These are phyloP conservation scores for Poecilia wingei DNA, from an alignment of 2,797 vertebrate species.

Conservation along the genomic window DNA sequence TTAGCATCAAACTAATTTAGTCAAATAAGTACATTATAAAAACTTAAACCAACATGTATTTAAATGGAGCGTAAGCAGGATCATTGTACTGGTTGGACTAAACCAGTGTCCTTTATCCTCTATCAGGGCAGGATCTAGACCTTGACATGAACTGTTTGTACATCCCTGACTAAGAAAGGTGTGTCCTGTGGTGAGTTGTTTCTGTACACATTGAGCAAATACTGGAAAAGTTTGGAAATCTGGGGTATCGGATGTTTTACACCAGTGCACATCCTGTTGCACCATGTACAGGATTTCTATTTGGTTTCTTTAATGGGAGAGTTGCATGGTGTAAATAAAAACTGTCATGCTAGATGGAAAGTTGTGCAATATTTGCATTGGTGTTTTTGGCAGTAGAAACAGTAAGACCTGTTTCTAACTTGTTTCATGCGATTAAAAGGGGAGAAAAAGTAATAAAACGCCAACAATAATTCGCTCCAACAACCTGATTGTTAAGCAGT, in stretches of 20 bases:
- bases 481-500: not conserved
- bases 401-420: not conserved
- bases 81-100: not conserved
- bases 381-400: not conserved
- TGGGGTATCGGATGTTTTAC: not conserved
- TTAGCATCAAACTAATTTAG: not conserved
- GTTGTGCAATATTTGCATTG: constrained; percentile 14
- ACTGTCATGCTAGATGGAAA: not conserved
- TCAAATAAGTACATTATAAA: not conserved
- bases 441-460: not conserved
- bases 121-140: not conserved
- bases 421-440: not conserved
- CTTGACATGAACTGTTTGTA: not conserved
- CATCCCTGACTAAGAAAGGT: not conserved
- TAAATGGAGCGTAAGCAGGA: not conserved
- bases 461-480: not conserved
- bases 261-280: not conserved
- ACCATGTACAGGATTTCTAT: not conserved
- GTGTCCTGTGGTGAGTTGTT: not conserved
- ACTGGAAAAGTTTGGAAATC: constrained; percentile 14
- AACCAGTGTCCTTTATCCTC: not conserved
- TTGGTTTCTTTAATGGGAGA: not conserved
- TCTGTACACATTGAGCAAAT: not conserved
- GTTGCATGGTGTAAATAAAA: not conserved
- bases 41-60: not conserved